Evolutionary conservation across 2,797 vertebrate species (phyloP).

Genomic region (Gorsachius magnificus): DNA sequence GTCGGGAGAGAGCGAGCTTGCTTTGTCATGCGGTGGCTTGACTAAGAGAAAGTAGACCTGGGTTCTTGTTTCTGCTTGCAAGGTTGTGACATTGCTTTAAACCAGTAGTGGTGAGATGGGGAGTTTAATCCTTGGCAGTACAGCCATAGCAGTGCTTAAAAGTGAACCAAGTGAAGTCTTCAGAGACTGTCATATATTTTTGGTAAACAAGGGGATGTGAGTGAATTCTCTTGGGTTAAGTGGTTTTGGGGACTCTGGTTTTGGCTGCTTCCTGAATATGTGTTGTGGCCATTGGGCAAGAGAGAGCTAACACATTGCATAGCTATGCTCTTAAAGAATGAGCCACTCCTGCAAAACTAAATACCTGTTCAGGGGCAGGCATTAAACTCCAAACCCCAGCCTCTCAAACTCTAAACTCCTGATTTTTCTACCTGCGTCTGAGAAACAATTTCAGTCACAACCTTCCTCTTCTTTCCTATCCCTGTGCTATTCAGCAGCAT

Average conservation of each 20-base stretch:
- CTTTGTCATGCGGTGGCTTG: not conserved
- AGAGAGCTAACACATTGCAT: not conserved
- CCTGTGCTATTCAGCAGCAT: not conserved
- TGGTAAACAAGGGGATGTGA: not conserved
- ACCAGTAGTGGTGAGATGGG: not conserved
- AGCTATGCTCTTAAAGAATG: not conserved
- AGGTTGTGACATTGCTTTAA: not conserved
- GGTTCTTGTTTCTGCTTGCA: not conserved
- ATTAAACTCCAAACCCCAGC: not conserved
- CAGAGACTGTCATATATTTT: not conserved
- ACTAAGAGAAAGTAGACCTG: not conserved
- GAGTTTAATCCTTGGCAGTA: not conserved
- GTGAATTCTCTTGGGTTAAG: not conserved
- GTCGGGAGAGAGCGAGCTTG: not conserved
- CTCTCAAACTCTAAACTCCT: not conserved
- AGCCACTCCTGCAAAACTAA: slow-evolving; percentile 34
- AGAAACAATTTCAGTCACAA: not conserved
- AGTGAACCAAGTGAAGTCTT: not conserved
- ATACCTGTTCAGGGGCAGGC: not conserved
- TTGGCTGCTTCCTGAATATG: not conserved
- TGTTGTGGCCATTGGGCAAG: not conserved
- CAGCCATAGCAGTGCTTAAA: not conserved
- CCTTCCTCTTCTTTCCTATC: not conserved
- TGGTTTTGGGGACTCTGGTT: not conserved
- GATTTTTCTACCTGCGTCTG: not conserved